A percentile compares a stretch with the other conserved stretches of the same genome.
Conservation (phyloP, 2,888 invertebrate genomes). For the Nowickia ferox region DNA sequence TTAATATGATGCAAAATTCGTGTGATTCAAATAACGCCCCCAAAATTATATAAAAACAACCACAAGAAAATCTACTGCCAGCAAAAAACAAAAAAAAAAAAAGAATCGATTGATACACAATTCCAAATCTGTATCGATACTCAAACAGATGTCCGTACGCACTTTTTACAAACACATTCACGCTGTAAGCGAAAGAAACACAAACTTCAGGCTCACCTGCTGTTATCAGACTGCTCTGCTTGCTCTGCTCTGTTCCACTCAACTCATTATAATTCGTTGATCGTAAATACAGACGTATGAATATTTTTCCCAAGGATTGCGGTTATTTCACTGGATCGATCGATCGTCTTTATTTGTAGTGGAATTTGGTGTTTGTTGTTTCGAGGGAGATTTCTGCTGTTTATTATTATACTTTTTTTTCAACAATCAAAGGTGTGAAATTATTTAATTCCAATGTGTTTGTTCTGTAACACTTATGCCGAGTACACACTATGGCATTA, state of each 20-base stretch:
- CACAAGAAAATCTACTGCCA: neutral
- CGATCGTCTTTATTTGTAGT: slow-evolving; percentile 11
- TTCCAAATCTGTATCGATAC: slow-evolving; percentile 57
- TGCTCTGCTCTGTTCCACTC: neutral
- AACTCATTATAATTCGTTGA: slow-evolving; percentile 60
- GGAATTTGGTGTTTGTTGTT: neutral
- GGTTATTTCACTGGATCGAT: neutral
- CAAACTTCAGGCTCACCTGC: slow-evolving; percentile 58
- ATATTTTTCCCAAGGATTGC: slow-evolving; percentile 11
- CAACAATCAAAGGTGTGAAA: slow-evolving; percentile 79
- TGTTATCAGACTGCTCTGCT: slow-evolving; percentile 47
- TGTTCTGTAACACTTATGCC: slow-evolving; percentile 5
- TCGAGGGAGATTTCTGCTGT: neutral
- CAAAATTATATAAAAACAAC: slow-evolving; percentile 41
- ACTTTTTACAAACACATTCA: slow-evolving; percentile 4
- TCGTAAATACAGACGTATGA: slow-evolving; percentile 29
- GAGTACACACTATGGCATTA: too few relatives aligned
- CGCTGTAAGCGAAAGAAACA: neutral
- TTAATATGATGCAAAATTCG: slow-evolving; percentile 73
- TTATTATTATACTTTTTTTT: too few relatives aligned
- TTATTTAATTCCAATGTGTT: slow-evolving; percentile 79
- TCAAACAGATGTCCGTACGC: slow-evolving; percentile 53
- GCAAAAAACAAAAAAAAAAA: neutral
- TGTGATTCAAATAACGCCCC: slow-evolving; percentile 73
- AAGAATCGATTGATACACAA: slow-evolving; percentile 56